Evolutionary conservation across 2,888 invertebrate species (phyloP), one percentile per base, ranked within the genome.

Genomic region (Drosophila mayaguana): DNA sequence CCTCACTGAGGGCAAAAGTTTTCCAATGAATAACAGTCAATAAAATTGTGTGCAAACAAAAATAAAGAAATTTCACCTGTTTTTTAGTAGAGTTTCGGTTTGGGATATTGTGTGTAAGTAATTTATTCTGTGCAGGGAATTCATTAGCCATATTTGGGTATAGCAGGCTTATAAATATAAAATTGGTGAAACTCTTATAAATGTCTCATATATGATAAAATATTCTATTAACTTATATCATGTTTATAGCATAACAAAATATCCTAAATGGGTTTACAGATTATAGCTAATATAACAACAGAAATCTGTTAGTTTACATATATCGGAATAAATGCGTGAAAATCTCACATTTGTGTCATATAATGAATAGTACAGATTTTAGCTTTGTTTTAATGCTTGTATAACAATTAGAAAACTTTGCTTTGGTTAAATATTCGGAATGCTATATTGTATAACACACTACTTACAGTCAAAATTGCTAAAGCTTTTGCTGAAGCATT

Each of bases 11-110:
- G 71, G 60, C n/a, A 42, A 38, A 28, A 28, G 71, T 78, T 71
- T 63, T 64, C 22, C 63, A 50, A 66, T 56, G 51, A 36, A 77
- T 66, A 46, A 50, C 36, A 60, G 42, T 78, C 75, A 78, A 75
- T 75, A 76, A 76, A 43, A 56, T 43, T 43, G 22, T 56, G 32
- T 56, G 56, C 32, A 56, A 34, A 43, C 20, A 16, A 32, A 32
- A 28, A 5, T 0, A 20, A 32, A 3, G 8, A 9, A 9, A 2
- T 43, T 43, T 14, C 12, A 4, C 20, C 1, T 11, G 6, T 18
- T 48, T 48, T 48, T 18, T 6, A 18, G n/a, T 32, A 28, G 48
- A 12, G 0, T 12, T 50, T 6, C 6, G 32, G 32, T 1, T 28
- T 32, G 18, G 48, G 18, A 6, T 4, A 28, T 48, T 48, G 5